Evolutionary conservation across 2,888 invertebrate species (phyloP), one percentile per base, ranked within the genome.

Genomic region (Chromoteleia sp.): DNA sequence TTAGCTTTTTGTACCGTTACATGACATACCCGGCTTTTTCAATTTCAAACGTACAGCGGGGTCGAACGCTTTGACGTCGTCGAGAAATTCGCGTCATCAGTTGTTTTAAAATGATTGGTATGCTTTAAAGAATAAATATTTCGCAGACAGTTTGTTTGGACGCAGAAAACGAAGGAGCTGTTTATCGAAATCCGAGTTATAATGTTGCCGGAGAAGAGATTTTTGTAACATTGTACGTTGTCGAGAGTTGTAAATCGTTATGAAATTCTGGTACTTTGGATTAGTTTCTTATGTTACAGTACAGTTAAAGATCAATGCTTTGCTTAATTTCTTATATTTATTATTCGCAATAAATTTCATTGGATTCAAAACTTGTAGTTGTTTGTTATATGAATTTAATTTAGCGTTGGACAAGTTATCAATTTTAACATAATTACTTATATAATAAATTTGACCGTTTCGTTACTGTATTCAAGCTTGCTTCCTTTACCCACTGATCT

Each of bases 1-100:
- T 29, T n/a, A n/a, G n/a, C 8, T 30, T 45, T 29, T 50, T 30
- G 8, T 48, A 48, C 61, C 61, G 61, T 48, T 63, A 48, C 33
- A 14, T 33, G 30, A 48, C 19, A 48, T 19, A 25, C 15, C 30
- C 8, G 61, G 17, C 36, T 61, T 61, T 45, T 61, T 19, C 61
- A 61, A 45, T 61, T 30, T 19, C n/a, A 14, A 43, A 25, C 19
- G 36, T 15, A 5, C 12, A 54, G 52, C 3, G 15, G 1, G 39
- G 1, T 21, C 21, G 48, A 48, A 10, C 21, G 48, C 48, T 21
- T n/a, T 25, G 48, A 48, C 48, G 25, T 48, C 39, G 39, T 14
- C 3, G 12, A 39, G 5, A 39, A 58, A 21, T 45, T 48, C 63
- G 21, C 33, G 63, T 48, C 17, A 30, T 48, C 19, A 21, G 25